Evolutionary conservation across 2,888 invertebrate species (phyloP).

Genomic region (Dugesia japonica): DNA sequence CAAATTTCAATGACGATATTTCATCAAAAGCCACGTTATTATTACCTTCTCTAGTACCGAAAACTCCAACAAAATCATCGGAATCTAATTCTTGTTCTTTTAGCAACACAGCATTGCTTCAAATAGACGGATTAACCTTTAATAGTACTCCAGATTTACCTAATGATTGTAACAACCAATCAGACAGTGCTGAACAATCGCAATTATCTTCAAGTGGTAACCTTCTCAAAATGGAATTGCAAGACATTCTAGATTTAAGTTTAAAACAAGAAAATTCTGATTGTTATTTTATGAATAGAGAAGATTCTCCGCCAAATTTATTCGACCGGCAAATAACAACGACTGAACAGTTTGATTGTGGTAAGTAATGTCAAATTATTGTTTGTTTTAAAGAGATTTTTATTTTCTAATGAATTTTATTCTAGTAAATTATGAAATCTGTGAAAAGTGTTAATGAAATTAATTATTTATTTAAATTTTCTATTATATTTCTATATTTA

Average conservation of each 20-base stretch:
- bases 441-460: no score
- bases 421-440: no score
- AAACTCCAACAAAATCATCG: neutral
- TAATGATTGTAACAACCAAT: neutral
- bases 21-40: neutral
- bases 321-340: neutral
- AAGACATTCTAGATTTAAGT: neutral
- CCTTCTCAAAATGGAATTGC: neutral
- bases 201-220: neutral
- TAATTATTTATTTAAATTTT: no score
- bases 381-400: no score
- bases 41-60: neutral
- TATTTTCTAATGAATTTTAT: no score
- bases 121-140: neutral
- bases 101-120: neutral
- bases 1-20: neutral
- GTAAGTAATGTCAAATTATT: neutral
- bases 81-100: neutral
- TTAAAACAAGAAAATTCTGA: neutral
- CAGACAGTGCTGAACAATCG: neutral
- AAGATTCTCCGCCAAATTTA: neutral
- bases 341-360: neutral
- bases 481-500: no score
- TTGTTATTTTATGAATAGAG: neutral
- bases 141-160: neutral